Evolutionary conservation across 2,888 invertebrate genomes (phyloP), one percentile per base, ranked within the genome.

Genomic region (Hemithea aestivaria): DNA sequence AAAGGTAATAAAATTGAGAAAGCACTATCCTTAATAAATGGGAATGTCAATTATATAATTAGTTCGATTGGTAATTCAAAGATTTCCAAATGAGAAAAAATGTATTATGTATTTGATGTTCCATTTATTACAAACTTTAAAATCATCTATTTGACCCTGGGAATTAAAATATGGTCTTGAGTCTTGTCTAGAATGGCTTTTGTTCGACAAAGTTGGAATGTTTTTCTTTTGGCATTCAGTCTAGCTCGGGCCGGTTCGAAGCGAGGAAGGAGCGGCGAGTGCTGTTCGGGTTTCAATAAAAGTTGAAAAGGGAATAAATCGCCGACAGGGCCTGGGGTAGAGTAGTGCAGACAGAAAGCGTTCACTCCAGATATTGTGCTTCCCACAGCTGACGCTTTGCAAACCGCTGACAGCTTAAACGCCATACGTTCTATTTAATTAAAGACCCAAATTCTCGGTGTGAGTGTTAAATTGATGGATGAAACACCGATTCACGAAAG

Each of bases 271-370:
- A 45, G 49, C 38, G 47, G 52, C 65, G 62, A 65, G 61, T 51
- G 61, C 64, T 57, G 69, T 76, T 73, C 69, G 65, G 70, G 73
- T 74, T 78, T 79, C 75, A 81, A 80, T 81, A 78, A 77, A 77
- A 75, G 58, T 75, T 69, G 65, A 74, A 73, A n/a, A 73, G 74
- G 73, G 69, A 76, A 75, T 72, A 78, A 76, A 74, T 72, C 65
- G 62, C 56, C 45, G 62, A 51, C 53, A 41, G 39, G 57, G 51
- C 55, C 45, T 16, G 5, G 16, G 16, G 16, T 16, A 16, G 16
- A 16, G 16, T 16, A 16, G 16, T 16, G 5, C 3, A 16, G 16
- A 42, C 51, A 39, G 38, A 47, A 37, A 27, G 36, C 42, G 33
- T 28, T 24, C 32, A 25, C 32, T 8, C 33, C 20, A 32, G 10